Evolutionary conservation across 2,888 invertebrate species (phyloP), one percentile per base, ranked within the genome.

Genomic region (Xanthostigma xanthostigma): DNA sequence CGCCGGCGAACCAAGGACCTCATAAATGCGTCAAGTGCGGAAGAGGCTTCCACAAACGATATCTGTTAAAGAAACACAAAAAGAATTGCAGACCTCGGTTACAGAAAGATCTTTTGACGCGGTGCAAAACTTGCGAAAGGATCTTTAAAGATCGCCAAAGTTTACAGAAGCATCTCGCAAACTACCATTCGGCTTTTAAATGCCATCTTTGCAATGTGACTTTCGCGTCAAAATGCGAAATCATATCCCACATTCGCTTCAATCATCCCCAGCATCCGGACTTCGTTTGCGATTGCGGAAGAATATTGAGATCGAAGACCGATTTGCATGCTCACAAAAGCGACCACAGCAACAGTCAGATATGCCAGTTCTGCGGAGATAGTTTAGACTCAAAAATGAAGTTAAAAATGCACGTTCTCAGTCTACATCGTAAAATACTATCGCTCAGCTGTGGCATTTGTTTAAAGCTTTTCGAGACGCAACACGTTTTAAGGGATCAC

Each of bases 301-400:
- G 74, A 53, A 65, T 76, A 6, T 65, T 76, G 47, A 64, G 76
- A 9, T 70, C 69, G 3, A 69, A 68, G 49, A 67, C 67, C 11
- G 75, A 76, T 56, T 59, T 75, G 12, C 62, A 67, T 44, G 63
- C 67, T 9, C 76, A 76, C 54, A 61, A 64, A 40, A 64, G 66
- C n/a, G 73, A 75, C 54, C 76, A 76, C 54, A 62, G 67, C 14
- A 68, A 65, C 34, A 69, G 70, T 0, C 73, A 73, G 56, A 69
- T 74, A 4, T 76, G 76, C 53, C 74, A 74, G 52, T 75, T 74
- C 55, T 76, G 76, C 53, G 76, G 71, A 2, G 76, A 76, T 55
- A 64, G 71, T 1, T 65, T 75, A 3, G 71, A 73, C 9, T 74
- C 73, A 51, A 74, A 75, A 53, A 65, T 76, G 33, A 76, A 74